A percentile compares a stretch with the other conserved stretches of the same genome.
Evolutionary conservation across 2,113 vertebrate species (phyloP).

Genomic region (Thamnophis sirtalis): DNA sequence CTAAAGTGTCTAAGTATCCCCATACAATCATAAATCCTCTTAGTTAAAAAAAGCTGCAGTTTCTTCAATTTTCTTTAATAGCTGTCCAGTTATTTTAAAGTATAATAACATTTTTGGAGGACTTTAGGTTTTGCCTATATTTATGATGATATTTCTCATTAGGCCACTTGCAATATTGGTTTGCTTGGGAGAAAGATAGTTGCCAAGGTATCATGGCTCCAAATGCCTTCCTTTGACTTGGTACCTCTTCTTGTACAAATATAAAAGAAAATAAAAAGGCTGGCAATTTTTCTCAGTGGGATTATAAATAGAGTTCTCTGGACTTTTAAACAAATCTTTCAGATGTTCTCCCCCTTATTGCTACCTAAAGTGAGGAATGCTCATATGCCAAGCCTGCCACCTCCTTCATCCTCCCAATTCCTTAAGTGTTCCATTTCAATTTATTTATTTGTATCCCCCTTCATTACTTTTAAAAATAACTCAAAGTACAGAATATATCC

Average conservation of each 20-base stretch:
- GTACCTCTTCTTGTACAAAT: background rate
- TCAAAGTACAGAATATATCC: background rate
- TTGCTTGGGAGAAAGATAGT: background rate
- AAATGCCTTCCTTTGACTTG: background rate
- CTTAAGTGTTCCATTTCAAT: background rate
- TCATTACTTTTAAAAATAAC: background rate
- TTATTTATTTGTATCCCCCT: background rate
- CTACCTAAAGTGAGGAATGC: background rate
- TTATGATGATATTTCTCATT: background rate
- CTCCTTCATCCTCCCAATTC: background rate
- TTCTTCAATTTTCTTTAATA: background rate
- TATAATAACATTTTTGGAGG: background rate
- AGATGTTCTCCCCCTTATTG: background rate
- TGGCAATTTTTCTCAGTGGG: background rate
- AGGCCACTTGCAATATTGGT: background rate
- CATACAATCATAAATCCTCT: background rate
- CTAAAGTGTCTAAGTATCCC: background rate
- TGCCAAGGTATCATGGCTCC: background rate
- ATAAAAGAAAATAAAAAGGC: background rate
- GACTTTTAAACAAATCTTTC: background rate
- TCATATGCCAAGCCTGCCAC: background rate
- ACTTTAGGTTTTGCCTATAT: background rate
- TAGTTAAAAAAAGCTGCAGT: background rate
- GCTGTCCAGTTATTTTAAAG: background rate
- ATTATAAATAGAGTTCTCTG: background rate